Evolutionary conservation across 1,140 invertebrate species (phyloP).

Genomic region (Anadara kagoshimensis): DNA sequence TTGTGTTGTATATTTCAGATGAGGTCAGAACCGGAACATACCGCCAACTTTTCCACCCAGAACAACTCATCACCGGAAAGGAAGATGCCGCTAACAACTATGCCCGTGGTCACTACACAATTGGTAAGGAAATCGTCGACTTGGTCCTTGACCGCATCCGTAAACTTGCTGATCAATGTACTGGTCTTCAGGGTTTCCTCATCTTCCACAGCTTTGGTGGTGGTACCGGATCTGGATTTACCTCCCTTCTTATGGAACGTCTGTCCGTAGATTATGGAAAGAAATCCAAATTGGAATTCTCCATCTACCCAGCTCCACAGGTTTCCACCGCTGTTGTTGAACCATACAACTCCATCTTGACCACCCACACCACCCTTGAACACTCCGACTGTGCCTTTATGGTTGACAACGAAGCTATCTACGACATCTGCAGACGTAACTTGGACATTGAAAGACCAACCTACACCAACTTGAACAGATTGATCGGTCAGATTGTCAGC

Average conservation of each 20-base stretch:
- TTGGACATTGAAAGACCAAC: constrained; percentile 84
- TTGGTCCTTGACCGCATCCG: constrained; percentile 1
- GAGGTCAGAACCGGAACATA: constrained; percentile 8
- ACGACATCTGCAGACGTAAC: constrained; percentile 77
- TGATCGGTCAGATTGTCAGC: constrained; percentile 86
- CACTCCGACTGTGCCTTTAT: constrained; percentile 80
- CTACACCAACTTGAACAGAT: constrained; percentile 87
- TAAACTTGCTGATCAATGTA: constrained; percentile 82
- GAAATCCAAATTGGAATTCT: constrained; percentile 57
- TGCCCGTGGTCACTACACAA: constrained; percentile 1
- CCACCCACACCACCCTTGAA: constrained; percentile 86
- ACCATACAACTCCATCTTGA: constrained; percentile 87
- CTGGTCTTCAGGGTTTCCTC: constrained; percentile 89
- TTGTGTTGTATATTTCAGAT: not conserved
- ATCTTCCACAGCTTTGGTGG: constrained; percentile 81
- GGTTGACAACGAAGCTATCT: constrained; percentile 80
- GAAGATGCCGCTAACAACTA: constrained; percentile 1
- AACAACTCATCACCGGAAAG: constrained; percentile 31
- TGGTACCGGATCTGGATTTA: constrained; percentile 89
- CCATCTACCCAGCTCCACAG: constrained; percentile 82
- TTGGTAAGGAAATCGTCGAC: constrained; percentile 9
- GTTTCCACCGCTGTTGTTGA: constrained; percentile 45
- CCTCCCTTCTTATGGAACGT: constrained; percentile 90
- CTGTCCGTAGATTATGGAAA: constrained; percentile 88
- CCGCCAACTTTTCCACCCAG: constrained; percentile 67